phyloP scores from a whole-genome alignment of 2,113 vertebrate species.

The Coregonus clupeaformis region DNA sequence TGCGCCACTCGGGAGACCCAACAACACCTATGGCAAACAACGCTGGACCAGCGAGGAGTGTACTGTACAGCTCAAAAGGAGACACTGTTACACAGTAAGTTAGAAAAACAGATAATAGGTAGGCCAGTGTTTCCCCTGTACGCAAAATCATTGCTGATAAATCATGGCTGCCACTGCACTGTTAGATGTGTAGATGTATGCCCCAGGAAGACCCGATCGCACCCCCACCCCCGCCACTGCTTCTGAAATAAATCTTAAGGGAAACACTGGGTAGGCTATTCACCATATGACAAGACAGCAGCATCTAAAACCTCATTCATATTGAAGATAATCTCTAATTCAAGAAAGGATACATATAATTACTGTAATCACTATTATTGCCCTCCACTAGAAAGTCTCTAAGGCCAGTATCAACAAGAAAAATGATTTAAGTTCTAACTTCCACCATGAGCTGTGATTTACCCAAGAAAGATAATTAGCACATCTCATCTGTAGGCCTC shows the following conservation, averaged over 20 bases:
- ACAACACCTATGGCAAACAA: conserved; percentile 1
- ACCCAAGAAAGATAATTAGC: conserved; percentile 45
- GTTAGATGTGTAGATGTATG: no score
- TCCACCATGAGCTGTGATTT: conserved; percentile 41
- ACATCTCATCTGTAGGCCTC: conserved; percentile 28
- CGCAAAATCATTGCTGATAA: no score
- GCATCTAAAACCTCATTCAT: conserved; percentile 24
- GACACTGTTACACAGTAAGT: neutral
- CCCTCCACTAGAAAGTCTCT: conserved; percentile 37
- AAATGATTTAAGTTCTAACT: conserved; percentile 53
- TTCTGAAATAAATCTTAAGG: no score
- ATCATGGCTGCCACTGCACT: no score
- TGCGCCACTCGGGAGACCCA: no score
- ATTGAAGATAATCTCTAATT: conserved; percentile 34
- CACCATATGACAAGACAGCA: conserved; percentile 8
- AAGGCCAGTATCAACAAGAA: conserved; percentile 39
- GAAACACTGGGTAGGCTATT: neutral
- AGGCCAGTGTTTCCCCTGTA: neutral
- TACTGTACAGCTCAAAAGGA: no score
- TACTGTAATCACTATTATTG: conserved; percentile 43
- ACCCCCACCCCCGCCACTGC: no score
- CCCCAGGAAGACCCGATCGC: no score
- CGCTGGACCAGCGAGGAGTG: neutral
- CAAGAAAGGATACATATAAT: conserved; percentile 5
- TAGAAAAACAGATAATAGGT: conserved; percentile 23